These are phyloP conservation scores for Hyaena hyaena DNA, from an alignment of 2,113 vertebrate genomes.

Conservation along the genomic window DNA sequence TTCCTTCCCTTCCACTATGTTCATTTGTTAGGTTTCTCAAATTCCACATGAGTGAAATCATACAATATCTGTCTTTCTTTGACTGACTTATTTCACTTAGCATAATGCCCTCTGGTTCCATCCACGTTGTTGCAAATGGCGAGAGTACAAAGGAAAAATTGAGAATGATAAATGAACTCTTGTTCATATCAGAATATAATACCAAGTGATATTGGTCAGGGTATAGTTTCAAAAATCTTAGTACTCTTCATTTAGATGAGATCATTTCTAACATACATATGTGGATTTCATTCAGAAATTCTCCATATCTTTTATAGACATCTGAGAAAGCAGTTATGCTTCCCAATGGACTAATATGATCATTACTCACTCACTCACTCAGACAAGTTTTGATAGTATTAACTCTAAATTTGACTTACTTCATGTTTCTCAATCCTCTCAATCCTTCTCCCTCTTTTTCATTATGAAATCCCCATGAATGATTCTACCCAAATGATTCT, in stretches of 20 bases:
- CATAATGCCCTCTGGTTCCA: no score
- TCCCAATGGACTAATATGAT: neutral
- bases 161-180: neutral
- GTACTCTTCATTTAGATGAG: neutral
- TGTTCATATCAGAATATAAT: neutral
- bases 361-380: neutral
- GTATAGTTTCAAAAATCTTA: neutral
- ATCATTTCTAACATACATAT: neutral
- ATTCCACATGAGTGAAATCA: no score
- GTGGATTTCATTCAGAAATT: neutral
- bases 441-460: neutral
- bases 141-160: neutral
- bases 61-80: no score
- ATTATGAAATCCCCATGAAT: neutral
- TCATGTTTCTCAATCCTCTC: neutral
- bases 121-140: no score
- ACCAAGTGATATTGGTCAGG: neutral
- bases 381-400: neutral
- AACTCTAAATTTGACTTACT: neutral
- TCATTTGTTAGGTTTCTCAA: no score
- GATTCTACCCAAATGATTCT: neutral
- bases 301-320: neutral
- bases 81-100: no score
- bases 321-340: neutral
- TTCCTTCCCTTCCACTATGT: no score